Evolutionary conservation across 2,797 vertebrate species (phyloP).

Genomic region (Bradypus variegatus): DNA sequence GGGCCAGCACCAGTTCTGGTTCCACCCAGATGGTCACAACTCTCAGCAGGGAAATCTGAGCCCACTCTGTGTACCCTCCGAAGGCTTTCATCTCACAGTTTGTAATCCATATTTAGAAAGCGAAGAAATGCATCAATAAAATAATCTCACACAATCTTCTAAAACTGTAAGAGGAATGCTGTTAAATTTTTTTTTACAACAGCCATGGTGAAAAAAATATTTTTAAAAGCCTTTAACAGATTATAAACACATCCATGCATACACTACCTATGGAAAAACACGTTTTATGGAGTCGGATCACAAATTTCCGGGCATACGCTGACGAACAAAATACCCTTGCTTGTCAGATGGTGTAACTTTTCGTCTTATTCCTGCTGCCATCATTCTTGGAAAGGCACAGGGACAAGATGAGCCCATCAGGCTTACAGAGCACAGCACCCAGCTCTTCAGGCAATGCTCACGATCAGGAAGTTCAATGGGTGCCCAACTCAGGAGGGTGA

Average conservation of each 20-base stretch:
- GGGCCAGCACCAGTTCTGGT: too few relatives aligned
- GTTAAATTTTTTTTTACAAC: not conserved
- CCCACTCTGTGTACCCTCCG: fast-evolving
- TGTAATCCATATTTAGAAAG: not conserved
- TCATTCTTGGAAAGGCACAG: fast-evolving
- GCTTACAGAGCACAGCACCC: too few relatives aligned
- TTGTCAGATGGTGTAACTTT: not conserved
- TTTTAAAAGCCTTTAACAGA: not conserved
- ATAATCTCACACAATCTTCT: not conserved
- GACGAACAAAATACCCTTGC: not conserved
- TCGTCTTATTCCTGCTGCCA: not conserved
- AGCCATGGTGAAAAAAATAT: not conserved
- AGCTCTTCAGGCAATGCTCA: not conserved
- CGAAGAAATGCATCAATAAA: not conserved
- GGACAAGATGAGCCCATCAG: too few relatives aligned
- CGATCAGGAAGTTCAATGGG: not conserved
- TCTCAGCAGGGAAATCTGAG: not conserved
- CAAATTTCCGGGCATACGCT: not conserved
- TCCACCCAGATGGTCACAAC: too few relatives aligned
- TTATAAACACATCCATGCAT: not conserved
- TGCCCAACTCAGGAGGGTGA: too few relatives aligned
- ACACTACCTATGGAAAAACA: not conserved
- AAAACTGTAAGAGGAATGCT: not conserved
- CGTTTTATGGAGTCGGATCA: not conserved
- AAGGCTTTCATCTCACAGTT: not conserved